These are phyloP conservation scores for Musca vetustissima DNA, from an alignment of 1,140 invertebrate genomes.

Conservation along the genomic window DNA sequence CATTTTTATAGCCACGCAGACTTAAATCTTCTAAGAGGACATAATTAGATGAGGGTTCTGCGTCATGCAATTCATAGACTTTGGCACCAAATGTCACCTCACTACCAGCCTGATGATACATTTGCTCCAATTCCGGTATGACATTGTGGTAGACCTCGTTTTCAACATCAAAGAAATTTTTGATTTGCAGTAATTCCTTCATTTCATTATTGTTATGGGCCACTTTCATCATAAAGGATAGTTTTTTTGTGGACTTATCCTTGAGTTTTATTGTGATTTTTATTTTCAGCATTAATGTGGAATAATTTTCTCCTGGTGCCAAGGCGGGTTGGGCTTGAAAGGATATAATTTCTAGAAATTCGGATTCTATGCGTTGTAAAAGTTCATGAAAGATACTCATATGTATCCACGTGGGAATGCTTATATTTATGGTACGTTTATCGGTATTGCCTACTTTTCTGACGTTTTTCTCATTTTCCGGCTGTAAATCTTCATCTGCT, in stretches of 20 bases:
- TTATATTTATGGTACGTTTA: too few relatives aligned
- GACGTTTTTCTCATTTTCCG: too few relatives aligned
- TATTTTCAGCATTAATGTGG: too few relatives aligned
- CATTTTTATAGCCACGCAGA: slow-evolving; percentile 59
- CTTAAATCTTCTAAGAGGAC: slow-evolving; percentile 59
- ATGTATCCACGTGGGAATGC: not conserved
- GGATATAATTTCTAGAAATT: too few relatives aligned
- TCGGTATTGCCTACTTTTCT: too few relatives aligned
- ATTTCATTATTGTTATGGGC: slow-evolving; percentile 38
- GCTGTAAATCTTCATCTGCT: too few relatives aligned
- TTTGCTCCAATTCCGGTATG: slow-evolving; percentile 46
- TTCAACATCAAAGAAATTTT: slow-evolving; percentile 46
- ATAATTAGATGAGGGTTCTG: slow-evolving; percentile 42
- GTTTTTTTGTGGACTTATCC: slow-evolving; percentile 27
- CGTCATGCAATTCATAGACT: slow-evolving; percentile 40
- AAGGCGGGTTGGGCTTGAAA: too few relatives aligned
- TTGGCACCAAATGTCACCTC: slow-evolving; percentile 42
- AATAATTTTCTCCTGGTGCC: too few relatives aligned
- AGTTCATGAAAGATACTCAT: too few relatives aligned
- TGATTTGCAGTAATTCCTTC: slow-evolving; percentile 35
- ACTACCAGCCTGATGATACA: slow-evolving; percentile 38
- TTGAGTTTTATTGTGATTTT: too few relatives aligned
- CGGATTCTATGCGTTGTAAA: too few relatives aligned
- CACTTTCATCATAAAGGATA: slow-evolving; percentile 43
- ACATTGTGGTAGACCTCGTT: slow-evolving; percentile 42